Percentiles rank a stretch among this genome's conserved stretches.
Conservation (phyloP, 2,888 invertebrate species). For the Folsomia candida region DNA sequence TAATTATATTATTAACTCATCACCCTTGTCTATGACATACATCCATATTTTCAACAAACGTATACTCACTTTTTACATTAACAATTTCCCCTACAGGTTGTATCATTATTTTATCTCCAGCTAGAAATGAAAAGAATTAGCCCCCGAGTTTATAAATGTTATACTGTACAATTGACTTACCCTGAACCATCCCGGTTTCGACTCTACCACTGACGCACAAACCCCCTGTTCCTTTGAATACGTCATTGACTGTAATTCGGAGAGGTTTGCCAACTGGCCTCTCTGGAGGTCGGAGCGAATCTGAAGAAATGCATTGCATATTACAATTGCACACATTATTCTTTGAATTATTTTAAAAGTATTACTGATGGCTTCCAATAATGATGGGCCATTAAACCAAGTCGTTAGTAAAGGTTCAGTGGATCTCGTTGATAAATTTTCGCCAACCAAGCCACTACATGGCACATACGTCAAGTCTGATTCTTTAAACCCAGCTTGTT, state of each 20-base stretch:
- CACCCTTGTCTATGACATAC: not conserved
- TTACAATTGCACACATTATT: no score
- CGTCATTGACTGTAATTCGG: conserved; percentile 88
- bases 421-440: conserved; percentile 74
- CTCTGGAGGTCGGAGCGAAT: conserved; percentile 80
- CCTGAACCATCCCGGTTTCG: conserved; percentile 83
- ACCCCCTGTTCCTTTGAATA: conserved; percentile 87
- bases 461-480: conserved; percentile 84
- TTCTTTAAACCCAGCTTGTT: conserved; percentile 88
- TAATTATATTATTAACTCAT: not conserved
- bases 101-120: conserved; percentile 81
- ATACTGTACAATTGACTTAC: no score
- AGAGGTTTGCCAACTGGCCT: conserved; percentile 84
- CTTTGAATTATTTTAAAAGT: conserved; percentile 1
- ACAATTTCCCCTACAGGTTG: conserved; percentile 81
- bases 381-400: conserved; percentile 80
- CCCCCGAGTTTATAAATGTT: no score
- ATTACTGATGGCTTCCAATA: conserved; percentile 78
- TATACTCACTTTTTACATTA: conserved; percentile 68
- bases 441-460: conserved; percentile 93
- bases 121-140: no score
- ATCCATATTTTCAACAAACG: no score
- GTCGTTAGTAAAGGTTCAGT: conserved; percentile 60
- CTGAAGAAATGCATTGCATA: conserved; percentile 54
- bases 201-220: conserved; percentile 87